phyloP scores from a whole-genome alignment of 2,797 vertebrate genomes.

The Clarias platycephalus region DNA sequence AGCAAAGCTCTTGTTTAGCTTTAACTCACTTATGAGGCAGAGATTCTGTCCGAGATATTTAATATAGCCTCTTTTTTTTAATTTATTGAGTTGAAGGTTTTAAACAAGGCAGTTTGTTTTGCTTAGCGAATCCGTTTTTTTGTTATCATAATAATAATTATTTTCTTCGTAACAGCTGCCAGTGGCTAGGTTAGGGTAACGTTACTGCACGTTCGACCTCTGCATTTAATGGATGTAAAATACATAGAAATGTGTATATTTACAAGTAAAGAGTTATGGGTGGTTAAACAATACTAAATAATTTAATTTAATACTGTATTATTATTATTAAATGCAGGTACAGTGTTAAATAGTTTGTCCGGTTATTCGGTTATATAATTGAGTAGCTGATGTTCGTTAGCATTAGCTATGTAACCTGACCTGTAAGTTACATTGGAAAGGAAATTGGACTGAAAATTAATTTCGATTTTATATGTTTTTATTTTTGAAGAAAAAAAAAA shows the following conservation, averaged over 20 bases:
- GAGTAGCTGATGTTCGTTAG: conserved; percentile 22
- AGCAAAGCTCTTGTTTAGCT: background rate
- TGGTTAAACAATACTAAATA: no score
- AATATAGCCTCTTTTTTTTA: background rate
- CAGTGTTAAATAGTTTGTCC: background rate
- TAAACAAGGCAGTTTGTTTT: background rate
- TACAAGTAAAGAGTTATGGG: no score
- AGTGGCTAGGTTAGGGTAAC: background rate
- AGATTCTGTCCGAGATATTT: background rate
- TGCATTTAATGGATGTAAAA: background rate
- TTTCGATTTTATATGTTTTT: background rate
- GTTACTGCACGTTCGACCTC: conserved; percentile 10
- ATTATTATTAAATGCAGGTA: background rate
- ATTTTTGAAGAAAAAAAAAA: no score
- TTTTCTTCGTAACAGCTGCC: no score
- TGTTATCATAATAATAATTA: no score
- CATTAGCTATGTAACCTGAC: background rate
- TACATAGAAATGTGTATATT: background rate
- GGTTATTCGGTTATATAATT: conserved; percentile 6
- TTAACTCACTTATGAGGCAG: background rate
- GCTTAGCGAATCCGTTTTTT: background rate
- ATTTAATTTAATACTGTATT: no score
- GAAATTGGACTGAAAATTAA: background rate
- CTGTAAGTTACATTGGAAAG: background rate
- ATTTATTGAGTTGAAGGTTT: background rate